Evolutionary conservation across 2,888 invertebrate species (phyloP), one percentile per base, ranked within the genome.

Genomic region (Plagodis pulveraria): DNA sequence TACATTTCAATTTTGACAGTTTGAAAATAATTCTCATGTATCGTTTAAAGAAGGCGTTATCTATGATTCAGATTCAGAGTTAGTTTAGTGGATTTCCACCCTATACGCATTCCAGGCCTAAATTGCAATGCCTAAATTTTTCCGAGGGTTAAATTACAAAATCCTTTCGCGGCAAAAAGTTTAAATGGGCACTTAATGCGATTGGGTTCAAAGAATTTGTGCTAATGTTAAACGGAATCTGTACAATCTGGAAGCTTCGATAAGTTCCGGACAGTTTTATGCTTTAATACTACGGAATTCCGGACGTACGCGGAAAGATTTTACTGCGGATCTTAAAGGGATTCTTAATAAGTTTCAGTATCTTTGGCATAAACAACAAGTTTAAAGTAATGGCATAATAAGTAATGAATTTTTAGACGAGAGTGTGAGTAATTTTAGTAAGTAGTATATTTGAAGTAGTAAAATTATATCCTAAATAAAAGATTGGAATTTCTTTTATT

Each of bases 221-320:
- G 84, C 83, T 86, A 87, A 90, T 89, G 85, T 88, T 86, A 78
- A 87, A 83, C 83, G 89, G 87, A 88, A 89, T 89, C 80, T 81
- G 81, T 79, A 83, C 87, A 86, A 89, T 90, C 88, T 86, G 84
- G 87, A 87, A 87, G 86, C 86, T 89, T 84, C 89, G 85, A 91
- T 90, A 90, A 90, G 50, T 61, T 61, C 58, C 43, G 43, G 86
- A 49, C 86, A 86, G 84, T 87, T 88, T 82, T 80, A 85, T 84
- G 82, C 85, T 86, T 84, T 86, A 84, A 86, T 86, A 86, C 88
- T 87, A 86, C 77, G 73, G 76, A 78, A 86, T 87, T 87, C 81
- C 76, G 74, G 69, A 74, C 74, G 77, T 69, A 75, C 70, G 74
- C 69, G 75, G 76, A 69, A 56, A 69, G 67, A 74, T 81, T 81